phyloP scores from a whole-genome alignment of 2,888 invertebrate genomes.

The Ophraella communa region DNA sequence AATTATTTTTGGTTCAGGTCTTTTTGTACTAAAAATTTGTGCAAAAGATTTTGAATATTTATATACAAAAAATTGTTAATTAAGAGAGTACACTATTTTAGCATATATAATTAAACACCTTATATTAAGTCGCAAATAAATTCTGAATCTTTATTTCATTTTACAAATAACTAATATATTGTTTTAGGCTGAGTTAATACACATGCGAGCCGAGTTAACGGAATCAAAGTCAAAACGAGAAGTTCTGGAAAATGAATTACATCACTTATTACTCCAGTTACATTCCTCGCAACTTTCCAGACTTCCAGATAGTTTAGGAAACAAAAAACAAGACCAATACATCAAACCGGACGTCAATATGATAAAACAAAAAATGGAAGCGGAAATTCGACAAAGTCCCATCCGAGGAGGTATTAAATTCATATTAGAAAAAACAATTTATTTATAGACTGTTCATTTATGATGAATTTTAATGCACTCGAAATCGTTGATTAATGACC shows the following conservation, averaged over 20 bases:
- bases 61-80: too few species aligned
- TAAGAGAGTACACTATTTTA: too few species aligned
- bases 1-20: too few species aligned
- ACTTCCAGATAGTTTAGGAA: constrained; percentile 57
- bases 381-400: constrained; percentile 59
- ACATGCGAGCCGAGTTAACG: constrained; percentile 75
- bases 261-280: constrained; percentile 67
- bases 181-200: constrained; percentile 77
- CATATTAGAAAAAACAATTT: too few species aligned
- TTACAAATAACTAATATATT: not conserved
- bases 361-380: constrained; percentile 59
- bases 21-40: too few species aligned
- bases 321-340: constrained; percentile 53
- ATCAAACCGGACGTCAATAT: constrained; percentile 58
- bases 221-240: constrained; percentile 70
- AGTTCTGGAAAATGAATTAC: constrained; percentile 68
- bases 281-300: constrained; percentile 67
- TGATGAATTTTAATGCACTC: too few species aligned
- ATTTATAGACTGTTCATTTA: too few species aligned
- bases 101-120: too few species aligned
- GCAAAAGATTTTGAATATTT: too few species aligned
- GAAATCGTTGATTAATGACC: too few species aligned
- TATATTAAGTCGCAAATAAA: not conserved
- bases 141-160: not conserved
- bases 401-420: constrained; percentile 49